Conservation (phyloP, 2,888 invertebrate species). For the Heterodera filipjevi region DNA sequence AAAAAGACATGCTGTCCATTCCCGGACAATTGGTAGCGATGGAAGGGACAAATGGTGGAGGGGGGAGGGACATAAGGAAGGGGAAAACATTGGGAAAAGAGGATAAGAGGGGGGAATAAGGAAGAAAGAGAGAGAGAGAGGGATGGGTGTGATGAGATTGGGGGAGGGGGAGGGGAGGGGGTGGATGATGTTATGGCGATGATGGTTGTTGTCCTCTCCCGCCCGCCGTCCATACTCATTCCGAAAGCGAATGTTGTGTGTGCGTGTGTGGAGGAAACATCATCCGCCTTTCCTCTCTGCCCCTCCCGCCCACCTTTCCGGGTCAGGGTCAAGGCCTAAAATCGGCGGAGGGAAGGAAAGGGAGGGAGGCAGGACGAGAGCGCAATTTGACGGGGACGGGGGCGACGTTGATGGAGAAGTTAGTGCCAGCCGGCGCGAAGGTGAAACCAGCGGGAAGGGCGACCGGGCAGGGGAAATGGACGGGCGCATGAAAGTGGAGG, state of each 20-base stretch:
- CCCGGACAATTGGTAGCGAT: slow-evolving; percentile 10
- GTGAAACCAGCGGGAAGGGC: slow-evolving; percentile 21
- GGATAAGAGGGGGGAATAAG: background rate
- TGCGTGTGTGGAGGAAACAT: slow-evolving; percentile 13
- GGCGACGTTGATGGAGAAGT: slow-evolving; percentile 28
- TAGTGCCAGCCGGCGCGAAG: slow-evolving; percentile 33
- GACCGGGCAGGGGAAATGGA: background rate
- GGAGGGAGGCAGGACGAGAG: background rate
- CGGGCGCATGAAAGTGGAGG: background rate
- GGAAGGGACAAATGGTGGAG: background rate
- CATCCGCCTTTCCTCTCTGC: background rate
- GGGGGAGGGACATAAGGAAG: background rate
- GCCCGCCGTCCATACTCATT: background rate
- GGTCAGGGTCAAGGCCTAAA: slow-evolving; percentile 28
- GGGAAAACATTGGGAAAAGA: background rate
- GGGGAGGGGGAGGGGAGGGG: background rate
- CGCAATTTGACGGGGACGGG: slow-evolving; percentile 9
- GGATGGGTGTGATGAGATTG: background rate
- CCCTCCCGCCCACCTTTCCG: slow-evolving; percentile 17
- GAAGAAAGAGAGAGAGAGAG: too few relatives aligned
- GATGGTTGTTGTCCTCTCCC: background rate
- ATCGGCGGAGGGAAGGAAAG: slow-evolving; percentile 10
- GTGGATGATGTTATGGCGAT: background rate
- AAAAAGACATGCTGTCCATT: background rate
- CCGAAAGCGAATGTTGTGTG: slow-evolving; percentile 22